Base-by-base conservation (phyloP, 2,797 vertebrate genomes). In the Triplophysa bombifrons region DNA sequence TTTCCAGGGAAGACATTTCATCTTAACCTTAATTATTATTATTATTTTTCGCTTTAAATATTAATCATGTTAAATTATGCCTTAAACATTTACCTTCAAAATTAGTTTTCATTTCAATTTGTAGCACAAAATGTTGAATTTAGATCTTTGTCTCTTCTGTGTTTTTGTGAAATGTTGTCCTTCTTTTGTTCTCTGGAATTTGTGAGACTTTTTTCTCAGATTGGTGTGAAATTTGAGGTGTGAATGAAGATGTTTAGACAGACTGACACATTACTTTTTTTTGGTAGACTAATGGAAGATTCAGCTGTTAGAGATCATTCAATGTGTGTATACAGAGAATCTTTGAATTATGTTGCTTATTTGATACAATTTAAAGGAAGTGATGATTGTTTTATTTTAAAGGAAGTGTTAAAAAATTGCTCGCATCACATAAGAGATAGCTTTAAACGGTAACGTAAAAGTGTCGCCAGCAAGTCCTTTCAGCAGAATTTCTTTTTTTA, bases 121-220 rank as follows among this genome's bases (percentile, higher is more conserved):
- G 13, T 14, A 27, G 22, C 11, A 27, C 8, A 25, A 25, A 25
- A 13, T 14, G n/a, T 20, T 9, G 1, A 25, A 6, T 13, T 60
- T 12, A 27, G 6, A 63, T 17, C 1, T 34, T 9, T 19, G 25
- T 34, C 27, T 30, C 20, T 20, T 61, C 11, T 58, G 2, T 34
- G 4, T 30, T 1, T 22, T 30, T 30, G 27, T 17, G 13, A 16
- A 63, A 34, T 63, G 25, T 63, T 61, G 25, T 30, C 10, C 25
- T 27, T 61, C 60, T 30, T 27, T 30, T 63, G 60, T 58, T 58
- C 56, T 58, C 20, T 63, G 60, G 60, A 19, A 34, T 63, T 63
- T 61, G 4, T 61, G 56, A 60, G 12, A 61, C 20, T 61, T 13
- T 61, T 61, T 63, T 34, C 61, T 34, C 27, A 38, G 7, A 19